These are phyloP conservation scores for Indri indri DNA, from an alignment of 2,113 vertebrate genomes.

Conservation along the genomic window DNA sequence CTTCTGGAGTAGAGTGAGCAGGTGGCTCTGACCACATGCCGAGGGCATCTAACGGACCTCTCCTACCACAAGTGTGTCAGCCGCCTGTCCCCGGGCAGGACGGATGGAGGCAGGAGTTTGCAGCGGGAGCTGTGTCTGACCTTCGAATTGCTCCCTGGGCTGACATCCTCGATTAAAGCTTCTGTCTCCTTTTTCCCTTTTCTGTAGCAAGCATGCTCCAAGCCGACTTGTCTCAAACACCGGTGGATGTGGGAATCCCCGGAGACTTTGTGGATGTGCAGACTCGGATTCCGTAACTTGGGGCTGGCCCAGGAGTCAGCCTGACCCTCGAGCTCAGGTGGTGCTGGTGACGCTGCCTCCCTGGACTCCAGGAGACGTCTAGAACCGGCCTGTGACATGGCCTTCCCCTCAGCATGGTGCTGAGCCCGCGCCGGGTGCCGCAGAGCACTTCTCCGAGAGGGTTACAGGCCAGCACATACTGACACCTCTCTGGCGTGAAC, in stretches of 20 bases:
- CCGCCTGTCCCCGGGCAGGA: no score
- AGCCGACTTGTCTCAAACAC: not conserved
- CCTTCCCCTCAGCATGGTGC: rapidly evolving
- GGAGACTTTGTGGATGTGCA: rapidly evolving
- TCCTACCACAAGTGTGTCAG: rapidly evolving
- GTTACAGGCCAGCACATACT: rapidly evolving
- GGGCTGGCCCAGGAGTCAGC: not conserved
- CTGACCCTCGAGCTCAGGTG: rapidly evolving
- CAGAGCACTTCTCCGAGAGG: rapidly evolving
- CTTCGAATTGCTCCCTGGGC: not conserved
- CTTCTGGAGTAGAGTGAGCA: not conserved
- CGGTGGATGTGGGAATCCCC: rapidly evolving
- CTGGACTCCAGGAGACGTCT: not conserved
- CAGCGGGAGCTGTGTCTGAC: rapidly evolving
- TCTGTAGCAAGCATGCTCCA: not conserved
- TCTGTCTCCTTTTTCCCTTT: rapidly evolving
- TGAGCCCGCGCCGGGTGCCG: rapidly evolving
- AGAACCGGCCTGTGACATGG: rapidly evolving
- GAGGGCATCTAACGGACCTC: not conserved
- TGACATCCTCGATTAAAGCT: no score
- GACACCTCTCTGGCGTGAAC: rapidly evolving
- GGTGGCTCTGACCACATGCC: not conserved
- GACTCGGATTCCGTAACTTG: not conserved
- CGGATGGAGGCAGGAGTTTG: rapidly evolving
- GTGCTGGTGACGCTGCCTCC: rapidly evolving